A percentile compares a stretch with the other conserved stretches of the same genome.
phyloP scores from a whole-genome alignment of 2,797 vertebrate genomes.

The Gymnoscopelus microlampas region DNA sequence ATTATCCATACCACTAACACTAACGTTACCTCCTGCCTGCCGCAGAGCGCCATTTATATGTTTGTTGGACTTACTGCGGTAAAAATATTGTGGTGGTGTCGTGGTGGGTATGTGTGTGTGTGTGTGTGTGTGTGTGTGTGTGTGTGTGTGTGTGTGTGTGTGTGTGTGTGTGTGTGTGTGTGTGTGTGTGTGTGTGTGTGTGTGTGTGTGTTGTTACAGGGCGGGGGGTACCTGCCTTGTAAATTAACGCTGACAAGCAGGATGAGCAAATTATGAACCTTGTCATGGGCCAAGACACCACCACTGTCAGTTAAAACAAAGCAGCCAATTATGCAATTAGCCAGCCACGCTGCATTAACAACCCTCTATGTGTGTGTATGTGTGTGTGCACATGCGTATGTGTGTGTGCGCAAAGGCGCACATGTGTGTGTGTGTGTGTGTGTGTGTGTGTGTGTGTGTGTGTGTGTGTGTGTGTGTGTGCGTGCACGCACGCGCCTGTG shows the following conservation, averaged over 20 bases:
- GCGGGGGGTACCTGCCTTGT: conserved; percentile 58
- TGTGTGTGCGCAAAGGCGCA: not conserved
- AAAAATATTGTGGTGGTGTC: too few species aligned
- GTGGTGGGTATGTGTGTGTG: too few species aligned
- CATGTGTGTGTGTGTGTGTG: conserved; percentile 7
- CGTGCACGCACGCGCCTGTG: not conserved
- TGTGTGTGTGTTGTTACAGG: too few species aligned
- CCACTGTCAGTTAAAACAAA: conserved; percentile 87
- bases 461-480: not conserved
- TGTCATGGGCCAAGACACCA: conserved; percentile 86
- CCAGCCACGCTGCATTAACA: conserved; percentile 80
- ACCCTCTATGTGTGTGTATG: conserved; percentile 28
- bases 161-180: not conserved
- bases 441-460: conserved; percentile 8
- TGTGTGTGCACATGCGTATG: not conserved
- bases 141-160: not conserved
- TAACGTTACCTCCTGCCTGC: too few species aligned
- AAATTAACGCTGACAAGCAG: conserved; percentile 84
- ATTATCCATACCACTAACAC: too few species aligned
- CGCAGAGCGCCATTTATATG: too few species aligned
- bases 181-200: too few species aligned
- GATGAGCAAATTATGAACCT: conserved; percentile 88
- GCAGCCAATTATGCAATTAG: conserved; percentile 85
- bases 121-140: too few species aligned
- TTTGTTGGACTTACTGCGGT: too few species aligned